phyloP scores from a whole-genome alignment of 1,140 invertebrate genomes.

The Leptinotarsa lineolata region DNA sequence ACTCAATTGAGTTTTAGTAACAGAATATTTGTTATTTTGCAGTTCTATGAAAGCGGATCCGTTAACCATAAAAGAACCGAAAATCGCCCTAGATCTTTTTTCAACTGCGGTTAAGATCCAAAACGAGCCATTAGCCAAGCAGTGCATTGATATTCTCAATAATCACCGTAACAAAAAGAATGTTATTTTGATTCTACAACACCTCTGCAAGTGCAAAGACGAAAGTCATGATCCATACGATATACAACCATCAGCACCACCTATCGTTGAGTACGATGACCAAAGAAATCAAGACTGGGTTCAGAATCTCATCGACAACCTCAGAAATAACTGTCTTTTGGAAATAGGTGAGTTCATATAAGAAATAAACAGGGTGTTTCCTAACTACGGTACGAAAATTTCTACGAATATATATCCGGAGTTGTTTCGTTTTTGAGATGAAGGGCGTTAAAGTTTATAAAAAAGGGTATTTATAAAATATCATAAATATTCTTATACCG shows the following conservation, averaged over 20 bases:
- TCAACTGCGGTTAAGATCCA: constrained; percentile 47
- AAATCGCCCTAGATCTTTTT: constrained; percentile 46
- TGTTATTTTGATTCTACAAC: constrained; percentile 43
- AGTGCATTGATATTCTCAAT: constrained; percentile 50
- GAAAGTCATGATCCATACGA: constrained; percentile 37
- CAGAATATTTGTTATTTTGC: not conserved
- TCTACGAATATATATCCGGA: too few species aligned
- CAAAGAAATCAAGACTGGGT: constrained; percentile 49
- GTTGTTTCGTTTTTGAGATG: too few species aligned
- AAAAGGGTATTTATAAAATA: too few species aligned
- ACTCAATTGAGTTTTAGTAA: too few species aligned
- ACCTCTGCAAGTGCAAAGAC: constrained; percentile 41
- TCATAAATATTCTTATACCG: too few species aligned
- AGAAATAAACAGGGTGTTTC: too few species aligned
- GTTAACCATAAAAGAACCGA: constrained; percentile 44
- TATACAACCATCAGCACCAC: constrained; percentile 52
- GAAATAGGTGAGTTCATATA: constrained; percentile 36
- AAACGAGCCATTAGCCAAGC: constrained; percentile 50
- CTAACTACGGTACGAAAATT: too few species aligned
- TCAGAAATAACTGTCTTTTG: constrained; percentile 50
- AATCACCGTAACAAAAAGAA: constrained; percentile 45
- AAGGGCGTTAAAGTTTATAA: too few species aligned
- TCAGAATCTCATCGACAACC: constrained; percentile 42
- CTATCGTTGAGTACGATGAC: constrained; percentile 49
- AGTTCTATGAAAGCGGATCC: constrained; percentile 29